phyloP scores from a whole-genome alignment of 2,888 invertebrate species.

The Pardosa pseudoannulata region DNA sequence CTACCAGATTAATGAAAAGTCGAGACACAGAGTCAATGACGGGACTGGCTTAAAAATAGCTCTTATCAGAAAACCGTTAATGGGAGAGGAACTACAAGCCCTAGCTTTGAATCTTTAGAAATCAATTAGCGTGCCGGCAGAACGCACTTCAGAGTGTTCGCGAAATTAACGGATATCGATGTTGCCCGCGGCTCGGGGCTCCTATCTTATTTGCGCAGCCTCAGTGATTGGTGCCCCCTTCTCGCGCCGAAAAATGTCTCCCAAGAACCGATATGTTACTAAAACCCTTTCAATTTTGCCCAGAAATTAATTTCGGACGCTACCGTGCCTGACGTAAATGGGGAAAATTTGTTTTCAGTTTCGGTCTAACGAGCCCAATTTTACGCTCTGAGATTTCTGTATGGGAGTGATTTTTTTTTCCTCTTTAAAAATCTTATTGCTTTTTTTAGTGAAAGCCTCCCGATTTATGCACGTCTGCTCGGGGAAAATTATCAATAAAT shows the following conservation, averaged over 20 bases:
- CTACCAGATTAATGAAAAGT: background rate
- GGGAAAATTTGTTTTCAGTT: slow-evolving; percentile 32
- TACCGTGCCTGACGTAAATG: slow-evolving; percentile 31
- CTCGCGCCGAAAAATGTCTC: slow-evolving; percentile 10
- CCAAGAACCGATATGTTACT: slow-evolving; percentile 40
- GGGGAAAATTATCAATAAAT: background rate
- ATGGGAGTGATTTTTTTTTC: background rate
- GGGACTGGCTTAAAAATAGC: background rate
- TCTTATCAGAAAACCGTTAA: slow-evolving; percentile 37
- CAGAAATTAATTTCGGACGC: slow-evolving; percentile 40
- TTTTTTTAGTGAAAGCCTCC: background rate
- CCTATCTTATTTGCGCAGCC: slow-evolving; percentile 67
- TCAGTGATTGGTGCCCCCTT: slow-evolving; percentile 14
- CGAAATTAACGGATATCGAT: slow-evolving; percentile 67
- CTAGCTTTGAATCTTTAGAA: slow-evolving; percentile 14
- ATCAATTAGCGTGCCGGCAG: slow-evolving; percentile 46
- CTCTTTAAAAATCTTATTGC: background rate
- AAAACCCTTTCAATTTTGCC: slow-evolving; percentile 16
- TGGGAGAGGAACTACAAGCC: background rate
- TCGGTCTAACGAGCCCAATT: slow-evolving; percentile 38
- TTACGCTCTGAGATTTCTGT: slow-evolving; percentile 5
- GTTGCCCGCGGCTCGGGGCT: slow-evolving; percentile 20
- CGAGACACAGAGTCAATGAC: background rate
- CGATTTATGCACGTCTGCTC: too few species aligned
- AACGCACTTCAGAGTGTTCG: slow-evolving; percentile 25